Base-by-base conservation (phyloP, 2,113 vertebrate species). In the Megaleporinus macrocephalus region DNA sequence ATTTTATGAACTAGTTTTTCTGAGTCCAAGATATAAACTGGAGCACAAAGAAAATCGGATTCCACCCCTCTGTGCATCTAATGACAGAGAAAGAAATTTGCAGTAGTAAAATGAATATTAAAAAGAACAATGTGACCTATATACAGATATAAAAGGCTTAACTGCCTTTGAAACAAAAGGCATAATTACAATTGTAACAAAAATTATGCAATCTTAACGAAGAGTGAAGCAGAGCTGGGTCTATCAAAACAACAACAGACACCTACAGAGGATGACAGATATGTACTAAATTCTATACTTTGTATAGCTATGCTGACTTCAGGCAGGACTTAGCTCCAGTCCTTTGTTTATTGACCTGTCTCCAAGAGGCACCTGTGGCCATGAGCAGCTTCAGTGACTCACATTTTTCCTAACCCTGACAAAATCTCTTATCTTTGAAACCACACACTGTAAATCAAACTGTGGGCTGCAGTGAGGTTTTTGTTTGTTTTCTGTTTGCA, bases 371-470 rank as follows among this genome's bases (percentile, higher is more conserved):
- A 71, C 44, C 61, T 49, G 53, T 59, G 24, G 27, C 27, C 27
- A 27, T 49, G 27, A 71, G 36, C 65, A 76, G 27, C 66, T 61
- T 24, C 11, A 82, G 22, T 61, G 41, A 22, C 22, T 69, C 29
- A 76, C 72, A 20, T 49, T 16, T 61, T 75, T 61, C n/a, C 55
- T 36, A 26, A 61, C 73, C 73, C 55, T 41, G 53, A 76, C 33
- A 29, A 29, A 22, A 33, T 41, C 65, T 22, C 53, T 55, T 53
- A 30, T 29, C 47, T 49, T 41, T 29, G 3, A 20, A 73, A 53
- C 30, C 59, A 41, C 26, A 79, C 15, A 59, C n/a, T 59, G 26
- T 26, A 59, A 26, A 44, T 27, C 14, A 41, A 20, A 70, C 22
- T 59, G n/a, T 36, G 47, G 14, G 24, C 55, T 62, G 7, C 33